Evolutionary conservation across 2,888 invertebrate genomes (phyloP).

Genomic region (Formica aserva): DNA sequence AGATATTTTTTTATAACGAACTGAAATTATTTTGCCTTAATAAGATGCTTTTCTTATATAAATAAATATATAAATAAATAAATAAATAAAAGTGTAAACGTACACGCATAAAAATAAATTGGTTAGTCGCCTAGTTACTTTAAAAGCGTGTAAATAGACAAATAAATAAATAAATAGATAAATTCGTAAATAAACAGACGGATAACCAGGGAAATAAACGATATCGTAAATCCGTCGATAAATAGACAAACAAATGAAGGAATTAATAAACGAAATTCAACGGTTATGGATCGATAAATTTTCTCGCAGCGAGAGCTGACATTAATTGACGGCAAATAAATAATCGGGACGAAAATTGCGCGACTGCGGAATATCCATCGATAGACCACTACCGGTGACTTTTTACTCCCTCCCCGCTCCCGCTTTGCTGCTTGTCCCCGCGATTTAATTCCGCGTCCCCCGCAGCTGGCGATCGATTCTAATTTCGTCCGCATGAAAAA

Average conservation of each 20-base stretch:
- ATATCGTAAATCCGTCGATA: constrained; percentile 34
- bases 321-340: constrained; percentile 53
- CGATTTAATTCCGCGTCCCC: constrained; percentile 41
- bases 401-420: not conserved
- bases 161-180: constrained; percentile 23
- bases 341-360: constrained; percentile 45
- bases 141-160: not conserved
- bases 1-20: not conserved
- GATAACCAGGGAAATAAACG: constrained; percentile 29
- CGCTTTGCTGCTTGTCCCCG: not conserved
- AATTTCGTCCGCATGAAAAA: constrained; percentile 69
- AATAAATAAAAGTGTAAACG: constrained; percentile 13
- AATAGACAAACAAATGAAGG: constrained; percentile 25
- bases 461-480: constrained; percentile 62
- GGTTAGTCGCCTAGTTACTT: not conserved
- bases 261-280: constrained; percentile 38
- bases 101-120: constrained; percentile 3
- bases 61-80: not conserved
- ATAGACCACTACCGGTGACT: constrained; percentile 25
- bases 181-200: constrained; percentile 34
- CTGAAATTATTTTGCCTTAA: not conserved
- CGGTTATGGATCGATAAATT: constrained; percentile 31
- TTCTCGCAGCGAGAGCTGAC: constrained; percentile 16
- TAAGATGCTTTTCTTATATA: not conserved
- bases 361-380: constrained; percentile 20